Evolutionary conservation across 2,888 invertebrate genomes (phyloP), one percentile per base, ranked within the genome.

Genomic region (Lypha dubia): DNA sequence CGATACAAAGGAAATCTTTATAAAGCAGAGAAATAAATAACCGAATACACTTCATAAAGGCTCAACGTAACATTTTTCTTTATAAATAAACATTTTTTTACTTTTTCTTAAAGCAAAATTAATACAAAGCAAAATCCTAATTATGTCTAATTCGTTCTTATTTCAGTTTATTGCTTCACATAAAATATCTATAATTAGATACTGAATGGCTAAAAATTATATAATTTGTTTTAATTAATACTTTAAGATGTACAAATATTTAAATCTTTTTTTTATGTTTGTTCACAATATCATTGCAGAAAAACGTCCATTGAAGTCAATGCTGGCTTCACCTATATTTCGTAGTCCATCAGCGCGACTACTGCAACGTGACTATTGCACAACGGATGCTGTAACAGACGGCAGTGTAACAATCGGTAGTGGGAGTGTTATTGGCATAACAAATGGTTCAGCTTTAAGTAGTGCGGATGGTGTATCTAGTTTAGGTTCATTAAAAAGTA

Each of bases 261-360:
- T 24, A 13, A n/a, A n/a, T n/a, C n/a, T n/a, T n/a, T n/a, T n/a
- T n/a, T n/a, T 53, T 17, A 41, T 24, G 20, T 22, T 68, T 35
- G n/a, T 35, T 22, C 17, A 17, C 67, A 76, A 67, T 81, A 71
- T 79, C 62, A 51, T 86, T 87, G 49, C 85, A 92, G 92, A 92
- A 87, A 92, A 92, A 90, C 91, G 92, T 88, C 92, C 92, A 86
- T 86, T 92, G 22, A 92, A 92, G 87, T 88, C 91, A 73, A 87
- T 91, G 85, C 88, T 90, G 71, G 89, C 92, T 38, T 91, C 91
- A 73, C 92, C 92, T 41, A 89, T 92, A 67, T 92, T 91, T 62
- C 91, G 92, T 79, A 92, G 92, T 88, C 92, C 92, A 56, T 92
- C 92, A 71, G 89, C 91, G 56, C 89, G 92, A 68, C 88, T 92